A percentile compares a stretch with the other conserved stretches of the same genome.
phyloP scores from a whole-genome alignment of 2,797 vertebrate species.

The Squalus acanthias region DNA sequence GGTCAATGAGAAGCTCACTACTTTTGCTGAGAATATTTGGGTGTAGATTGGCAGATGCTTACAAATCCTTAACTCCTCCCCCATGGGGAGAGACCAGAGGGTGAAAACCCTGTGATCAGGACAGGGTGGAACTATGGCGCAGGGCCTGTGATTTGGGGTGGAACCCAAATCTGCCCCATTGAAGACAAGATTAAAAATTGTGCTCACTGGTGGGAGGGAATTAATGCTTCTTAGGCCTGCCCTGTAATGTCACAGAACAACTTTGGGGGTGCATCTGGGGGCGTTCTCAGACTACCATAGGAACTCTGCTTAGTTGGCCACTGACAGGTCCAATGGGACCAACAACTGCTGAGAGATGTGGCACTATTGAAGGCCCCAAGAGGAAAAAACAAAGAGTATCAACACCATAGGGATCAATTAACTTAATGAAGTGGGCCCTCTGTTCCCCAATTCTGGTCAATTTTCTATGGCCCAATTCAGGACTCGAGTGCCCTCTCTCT shows the following conservation, averaged over 20 bases:
- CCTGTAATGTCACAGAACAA: neutral
- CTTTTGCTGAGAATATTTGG: neutral
- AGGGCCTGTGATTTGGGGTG: neutral
- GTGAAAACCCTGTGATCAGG: neutral
- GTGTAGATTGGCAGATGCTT: neutral
- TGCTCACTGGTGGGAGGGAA: neutral
- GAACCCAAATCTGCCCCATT: neutral
- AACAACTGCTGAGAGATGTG: too few species aligned
- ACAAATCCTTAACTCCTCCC: neutral
- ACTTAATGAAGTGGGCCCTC: too few species aligned
- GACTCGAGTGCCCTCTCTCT: too few species aligned
- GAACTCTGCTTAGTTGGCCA: too few species aligned
- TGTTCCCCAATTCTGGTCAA: too few species aligned
- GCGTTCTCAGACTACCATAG: neutral
- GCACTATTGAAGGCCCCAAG: too few species aligned
- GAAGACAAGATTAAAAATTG: neutral
- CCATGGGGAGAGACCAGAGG: neutral
- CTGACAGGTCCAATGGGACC: too few species aligned
- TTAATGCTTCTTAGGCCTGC: neutral
- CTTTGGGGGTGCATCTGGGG: neutral
- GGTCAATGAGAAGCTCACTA: neutral
- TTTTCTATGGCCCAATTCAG: too few species aligned
- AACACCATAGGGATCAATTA: too few species aligned
- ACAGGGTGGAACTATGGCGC: neutral
- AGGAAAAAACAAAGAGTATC: too few species aligned